Evolutionary conservation across 1,140 invertebrate genomes (phyloP).

Genomic region (Penaeus japonicus): DNA sequence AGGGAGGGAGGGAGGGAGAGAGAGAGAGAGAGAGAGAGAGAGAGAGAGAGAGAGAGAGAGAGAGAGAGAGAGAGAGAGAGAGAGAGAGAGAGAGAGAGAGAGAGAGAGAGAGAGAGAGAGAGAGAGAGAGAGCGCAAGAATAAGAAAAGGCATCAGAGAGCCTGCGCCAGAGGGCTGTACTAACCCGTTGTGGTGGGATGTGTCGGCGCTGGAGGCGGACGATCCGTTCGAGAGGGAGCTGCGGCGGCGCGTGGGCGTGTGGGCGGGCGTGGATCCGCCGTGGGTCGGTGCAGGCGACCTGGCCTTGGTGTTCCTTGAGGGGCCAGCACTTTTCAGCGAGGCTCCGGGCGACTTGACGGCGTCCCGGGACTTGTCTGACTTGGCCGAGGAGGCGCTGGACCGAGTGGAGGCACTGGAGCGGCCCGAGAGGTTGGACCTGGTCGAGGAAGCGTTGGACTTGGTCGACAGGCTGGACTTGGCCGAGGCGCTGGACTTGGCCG

Average conservation of each 20-base stretch:
- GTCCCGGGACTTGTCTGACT: neutral
- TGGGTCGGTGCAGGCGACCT: conserved; percentile 6
- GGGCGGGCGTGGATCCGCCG: neutral
- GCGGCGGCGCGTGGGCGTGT: neutral
- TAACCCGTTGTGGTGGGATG: conserved; percentile 19
- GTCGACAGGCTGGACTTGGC: conserved; percentile 2
- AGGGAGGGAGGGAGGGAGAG: neutral
- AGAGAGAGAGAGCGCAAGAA: neutral
- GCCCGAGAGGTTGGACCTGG: conserved; percentile 16
- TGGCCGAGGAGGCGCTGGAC: neutral
- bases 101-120: neutral
- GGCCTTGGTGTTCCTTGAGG: neutral
- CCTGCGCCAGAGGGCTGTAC: neutral
- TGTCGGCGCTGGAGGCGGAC: conserved; percentile 18
- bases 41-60: too few species aligned
- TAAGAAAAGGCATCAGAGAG: too few species aligned
- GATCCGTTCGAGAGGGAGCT: neutral
- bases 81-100: neutral
- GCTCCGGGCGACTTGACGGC: neutral
- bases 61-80: too few species aligned
- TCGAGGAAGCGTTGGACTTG: conserved; percentile 15
- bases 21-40: too few species aligned
- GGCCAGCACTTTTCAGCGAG: neutral
- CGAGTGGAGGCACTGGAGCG: neutral
- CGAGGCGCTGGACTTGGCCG: conserved; percentile 16